These are phyloP conservation scores for Manacus vitellinus DNA, from an alignment of 2,113 vertebrate species.

Conservation along the genomic window DNA sequence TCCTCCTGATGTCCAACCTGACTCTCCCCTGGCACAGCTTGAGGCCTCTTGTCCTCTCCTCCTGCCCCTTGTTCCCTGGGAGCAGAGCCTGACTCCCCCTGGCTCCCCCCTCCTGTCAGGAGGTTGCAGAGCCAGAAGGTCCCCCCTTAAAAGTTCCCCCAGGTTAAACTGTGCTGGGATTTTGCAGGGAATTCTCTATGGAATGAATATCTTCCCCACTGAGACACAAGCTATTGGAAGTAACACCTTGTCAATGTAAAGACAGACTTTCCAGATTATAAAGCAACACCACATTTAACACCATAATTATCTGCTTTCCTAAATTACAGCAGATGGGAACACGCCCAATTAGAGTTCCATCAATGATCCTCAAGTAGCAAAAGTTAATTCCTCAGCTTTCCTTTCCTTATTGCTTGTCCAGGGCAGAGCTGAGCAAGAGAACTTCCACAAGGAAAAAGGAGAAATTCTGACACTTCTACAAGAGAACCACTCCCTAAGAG, in stretches of 20 bases:
- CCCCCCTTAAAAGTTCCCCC: neutral
- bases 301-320: neutral
- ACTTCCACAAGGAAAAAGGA: neutral
- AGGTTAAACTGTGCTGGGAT: neutral
- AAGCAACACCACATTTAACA: no score
- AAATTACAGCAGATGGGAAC: neutral
- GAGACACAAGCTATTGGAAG: neutral
- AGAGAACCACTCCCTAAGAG: neutral
- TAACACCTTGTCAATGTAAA: accelerated
- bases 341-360: neutral
- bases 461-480: neutral
- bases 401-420: neutral
- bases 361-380: neutral
- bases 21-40: accelerated
- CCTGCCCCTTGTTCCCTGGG: neutral
- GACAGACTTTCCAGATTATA: neutral
- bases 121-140: neutral
- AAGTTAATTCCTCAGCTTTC: neutral
- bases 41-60: neutral
- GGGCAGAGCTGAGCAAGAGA: neutral
- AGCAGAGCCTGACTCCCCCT: accelerated
- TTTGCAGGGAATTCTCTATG: neutral
- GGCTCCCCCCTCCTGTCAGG: neutral
- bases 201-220: neutral
- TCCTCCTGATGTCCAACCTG: neutral